Evolutionary conservation across 2,113 vertebrate species (phyloP), one percentile per base, ranked within the genome.

Genomic region (Psittacula cyanocephala): DNA sequence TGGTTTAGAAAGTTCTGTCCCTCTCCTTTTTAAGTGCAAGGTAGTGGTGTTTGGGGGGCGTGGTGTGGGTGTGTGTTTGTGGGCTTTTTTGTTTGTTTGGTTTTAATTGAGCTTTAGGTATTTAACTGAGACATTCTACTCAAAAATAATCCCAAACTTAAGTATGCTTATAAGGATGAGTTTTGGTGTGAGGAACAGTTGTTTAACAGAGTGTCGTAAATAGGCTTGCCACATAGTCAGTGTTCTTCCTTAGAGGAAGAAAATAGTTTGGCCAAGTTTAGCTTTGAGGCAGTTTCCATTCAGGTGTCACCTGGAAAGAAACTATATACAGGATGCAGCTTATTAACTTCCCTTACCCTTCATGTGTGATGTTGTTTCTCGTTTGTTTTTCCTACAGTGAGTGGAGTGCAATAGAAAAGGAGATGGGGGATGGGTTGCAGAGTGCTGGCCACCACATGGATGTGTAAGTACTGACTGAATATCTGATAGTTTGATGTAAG

Each of bases 381-480:
- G 2, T 96, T 92, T 96, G 96, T 96, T 96, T 96, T 94, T 95
- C 80, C 91, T 90, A 7, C 96, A 99, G 99, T 96, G 99, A 99
- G 96, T 99, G 99, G 99, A 99, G 99, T 75, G 99, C 99, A 86
- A 99, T 99, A 91, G 99, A 99, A 94, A 99, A 97, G 95, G 99
- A 99, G 97, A 99, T 99, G 99, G 99, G 99, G 35, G 99, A 99
- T 75, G 99, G 99, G 43, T 97, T 99, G 67, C 99, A 99, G 96
- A 99, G 99, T 93, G 99, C 99, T 28, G 99, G 99, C 37, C 99
- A 99, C 96, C 99, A 99, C 88, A 99, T 99, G 99, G 99, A 99
- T 57, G 98, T 99, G 99, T 99, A 97, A 98, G 99, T 99, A 91
- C 63, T 93, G 96, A 92, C 95, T 97, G 83, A 96, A 91, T 97